Conservation (phyloP, 1,140 invertebrate genomes). For the Schlechtendalia chinensis region DNA sequence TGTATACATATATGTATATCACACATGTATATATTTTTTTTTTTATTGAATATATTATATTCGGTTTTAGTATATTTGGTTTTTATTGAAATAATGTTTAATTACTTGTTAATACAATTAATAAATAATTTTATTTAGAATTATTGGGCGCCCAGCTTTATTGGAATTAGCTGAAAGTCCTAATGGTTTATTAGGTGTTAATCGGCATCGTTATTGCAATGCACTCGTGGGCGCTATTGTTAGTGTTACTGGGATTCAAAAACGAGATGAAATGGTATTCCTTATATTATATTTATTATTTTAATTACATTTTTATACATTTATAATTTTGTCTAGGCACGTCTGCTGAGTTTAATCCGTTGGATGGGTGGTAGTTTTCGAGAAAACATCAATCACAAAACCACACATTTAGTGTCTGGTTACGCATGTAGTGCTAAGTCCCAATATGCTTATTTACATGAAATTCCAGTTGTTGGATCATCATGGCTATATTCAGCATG, state of each 20-base stretch:
- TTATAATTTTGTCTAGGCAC: conserved; percentile 55
- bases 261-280: conserved; percentile 79
- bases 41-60: too few species aligned
- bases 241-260: conserved; percentile 86
- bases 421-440: conserved; percentile 84
- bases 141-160: conserved; percentile 63
- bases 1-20: too few species aligned
- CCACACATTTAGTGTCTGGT: conserved; percentile 90
- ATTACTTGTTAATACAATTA: not conserved
- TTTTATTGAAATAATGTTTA: too few species aligned
- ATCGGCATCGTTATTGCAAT: conserved; percentile 64
- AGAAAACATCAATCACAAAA: conserved; percentile 80
- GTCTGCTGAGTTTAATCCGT: conserved; percentile 76
- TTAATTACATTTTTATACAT: not conserved
- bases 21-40: too few species aligned
- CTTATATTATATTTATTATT: conserved; percentile 52
- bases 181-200: conserved; percentile 55
- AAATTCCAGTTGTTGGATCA: conserved; percentile 81
- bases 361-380: conserved; percentile 93
- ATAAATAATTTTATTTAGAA: conserved; percentile 50
- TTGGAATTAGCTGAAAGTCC: conserved; percentile 71
- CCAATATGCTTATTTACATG: conserved; percentile 81
- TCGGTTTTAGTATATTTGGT: too few species aligned
- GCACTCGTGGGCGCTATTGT: conserved; percentile 81
- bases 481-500: conserved; percentile 86